Evolutionary conservation across 2,797 vertebrate genomes (phyloP).

Genomic region (Pempheris klunzingeri): DNA sequence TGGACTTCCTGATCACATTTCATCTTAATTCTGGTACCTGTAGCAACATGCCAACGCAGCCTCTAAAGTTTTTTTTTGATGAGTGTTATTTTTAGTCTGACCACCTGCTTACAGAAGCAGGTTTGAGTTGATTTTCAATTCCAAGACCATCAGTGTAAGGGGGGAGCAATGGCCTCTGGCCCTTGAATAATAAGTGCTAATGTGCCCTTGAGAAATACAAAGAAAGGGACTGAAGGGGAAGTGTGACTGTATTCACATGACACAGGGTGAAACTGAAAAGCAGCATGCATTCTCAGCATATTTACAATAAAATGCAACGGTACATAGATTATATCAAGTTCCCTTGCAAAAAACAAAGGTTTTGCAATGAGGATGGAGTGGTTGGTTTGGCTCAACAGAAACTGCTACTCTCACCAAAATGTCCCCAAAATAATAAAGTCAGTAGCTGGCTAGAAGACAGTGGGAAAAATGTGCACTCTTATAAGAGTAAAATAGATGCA

Average conservation of each 20-base stretch:
- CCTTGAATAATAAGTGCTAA: constrained; percentile 45
- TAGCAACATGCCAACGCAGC: constrained; percentile 22
- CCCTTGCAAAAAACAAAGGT: constrained; percentile 2
- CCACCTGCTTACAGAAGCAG: constrained; percentile 35
- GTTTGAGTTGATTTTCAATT: constrained; percentile 35
- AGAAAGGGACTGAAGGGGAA: constrained; percentile 17
- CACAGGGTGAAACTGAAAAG: constrained; percentile 22
- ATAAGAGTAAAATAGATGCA: not conserved
- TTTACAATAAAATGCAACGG: constrained; percentile 16
- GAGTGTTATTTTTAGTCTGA: constrained; percentile 37
- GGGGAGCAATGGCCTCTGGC: not conserved
- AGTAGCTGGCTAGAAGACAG: not conserved
- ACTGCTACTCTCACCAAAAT: too few species aligned
- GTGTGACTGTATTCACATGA: constrained; percentile 28
- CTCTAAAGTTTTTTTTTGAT: not conserved
- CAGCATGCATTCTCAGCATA: constrained; percentile 25
- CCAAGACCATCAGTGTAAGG: constrained; percentile 5
- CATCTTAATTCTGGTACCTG: constrained; percentile 20
- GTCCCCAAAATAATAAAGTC: not conserved
- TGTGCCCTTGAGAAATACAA: constrained; percentile 51
- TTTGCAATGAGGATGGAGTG: not conserved
- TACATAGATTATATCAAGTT: constrained; percentile 1
- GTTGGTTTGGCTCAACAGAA: constrained; percentile 1
- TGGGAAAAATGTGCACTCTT: not conserved
- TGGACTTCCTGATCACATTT: constrained; percentile 12